Percentiles rank a stretch among this genome's conserved stretches.
These are phyloP conservation scores for Drosophila micromelanica DNA, from an alignment of 1,140 invertebrate species.

Conservation along the genomic window DNA sequence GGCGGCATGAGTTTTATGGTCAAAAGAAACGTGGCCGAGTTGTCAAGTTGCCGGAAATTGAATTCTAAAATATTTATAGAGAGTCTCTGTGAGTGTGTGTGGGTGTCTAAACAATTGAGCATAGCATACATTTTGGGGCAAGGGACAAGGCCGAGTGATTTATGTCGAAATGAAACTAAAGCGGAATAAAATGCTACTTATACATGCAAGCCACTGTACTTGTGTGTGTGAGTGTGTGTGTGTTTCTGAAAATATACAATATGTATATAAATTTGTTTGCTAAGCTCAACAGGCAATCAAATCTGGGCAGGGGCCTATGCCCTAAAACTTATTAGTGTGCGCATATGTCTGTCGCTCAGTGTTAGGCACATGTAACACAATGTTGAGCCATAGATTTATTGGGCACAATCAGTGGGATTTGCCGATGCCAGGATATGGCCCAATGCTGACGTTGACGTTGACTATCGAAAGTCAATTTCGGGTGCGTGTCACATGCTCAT, in stretches of 20 bases:
- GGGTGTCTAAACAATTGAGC: conserved; percentile 33
- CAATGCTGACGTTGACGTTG: conserved; percentile 44
- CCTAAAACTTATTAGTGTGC: conserved; percentile 54
- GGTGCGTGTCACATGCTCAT: conserved; percentile 79
- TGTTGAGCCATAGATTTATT: conserved; percentile 80
- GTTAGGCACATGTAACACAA: conserved; percentile 49
- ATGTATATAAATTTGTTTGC: conserved; percentile 36
- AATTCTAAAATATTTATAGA: conserved; percentile 77
- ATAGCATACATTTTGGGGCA: conserved; percentile 56
- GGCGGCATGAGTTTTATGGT: conserved; percentile 40
- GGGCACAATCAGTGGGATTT: conserved; percentile 74
- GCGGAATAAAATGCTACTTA: conserved; percentile 73
- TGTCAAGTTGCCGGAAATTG: conserved; percentile 69
- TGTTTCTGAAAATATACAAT: conserved; percentile 25
- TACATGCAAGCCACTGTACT: conserved; percentile 59
- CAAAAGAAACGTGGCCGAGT: conserved; percentile 43
- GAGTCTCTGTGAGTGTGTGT: background rate
- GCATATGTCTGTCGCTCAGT: conserved; percentile 20
- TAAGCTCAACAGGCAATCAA: conserved; percentile 36
- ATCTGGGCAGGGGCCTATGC: background rate
- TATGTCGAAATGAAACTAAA: conserved; percentile 62
- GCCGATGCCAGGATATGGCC: conserved; percentile 25
- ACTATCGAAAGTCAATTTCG: conserved; percentile 82
- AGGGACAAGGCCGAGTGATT: conserved; percentile 51
- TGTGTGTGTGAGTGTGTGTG: conserved; percentile 4